Conservation (phyloP, 2,797 vertebrate genomes). For the Hephaestus fuliginosus region DNA sequence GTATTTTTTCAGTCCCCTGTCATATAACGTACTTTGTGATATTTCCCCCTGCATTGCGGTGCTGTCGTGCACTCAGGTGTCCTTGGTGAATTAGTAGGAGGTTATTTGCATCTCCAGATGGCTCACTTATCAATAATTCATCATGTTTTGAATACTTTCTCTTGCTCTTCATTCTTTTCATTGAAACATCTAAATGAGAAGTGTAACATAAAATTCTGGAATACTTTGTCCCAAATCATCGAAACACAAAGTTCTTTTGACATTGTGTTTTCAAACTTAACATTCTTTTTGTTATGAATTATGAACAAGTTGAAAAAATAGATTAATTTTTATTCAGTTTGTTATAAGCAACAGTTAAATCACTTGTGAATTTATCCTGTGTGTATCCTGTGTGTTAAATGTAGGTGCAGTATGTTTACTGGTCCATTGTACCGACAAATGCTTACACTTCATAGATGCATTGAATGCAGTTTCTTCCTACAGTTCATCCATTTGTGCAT, state of each 20-base stretch:
- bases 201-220: not conserved
- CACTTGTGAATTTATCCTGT: not conserved
- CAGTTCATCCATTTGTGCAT: not conserved
- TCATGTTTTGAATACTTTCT: slow-evolving; percentile 57
- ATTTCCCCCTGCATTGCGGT: slow-evolving; percentile 60
- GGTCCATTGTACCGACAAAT: not conserved
- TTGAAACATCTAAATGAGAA: slow-evolving; percentile 13
- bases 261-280: not conserved
- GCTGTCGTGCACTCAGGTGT: slow-evolving; percentile 61
- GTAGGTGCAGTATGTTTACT: not conserved
- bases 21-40: not conserved
- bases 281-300: not conserved
- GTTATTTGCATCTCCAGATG: slow-evolving; percentile 77
- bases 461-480: no score
- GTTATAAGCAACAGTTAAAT: not conserved
- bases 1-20: not conserved
- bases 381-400: not conserved
- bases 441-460: not conserved
- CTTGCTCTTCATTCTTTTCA: slow-evolving; percentile 25
- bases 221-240: not conserved
- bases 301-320: no score
- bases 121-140: slow-evolving; percentile 74
- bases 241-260: not conserved
- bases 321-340: no score
- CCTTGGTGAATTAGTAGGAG: slow-evolving; percentile 66